A percentile compares a stretch with the other conserved stretches of the same genome.
Evolutionary conservation across 1,140 invertebrate genomes (phyloP).

Genomic region (Galleria mellonella): DNA sequence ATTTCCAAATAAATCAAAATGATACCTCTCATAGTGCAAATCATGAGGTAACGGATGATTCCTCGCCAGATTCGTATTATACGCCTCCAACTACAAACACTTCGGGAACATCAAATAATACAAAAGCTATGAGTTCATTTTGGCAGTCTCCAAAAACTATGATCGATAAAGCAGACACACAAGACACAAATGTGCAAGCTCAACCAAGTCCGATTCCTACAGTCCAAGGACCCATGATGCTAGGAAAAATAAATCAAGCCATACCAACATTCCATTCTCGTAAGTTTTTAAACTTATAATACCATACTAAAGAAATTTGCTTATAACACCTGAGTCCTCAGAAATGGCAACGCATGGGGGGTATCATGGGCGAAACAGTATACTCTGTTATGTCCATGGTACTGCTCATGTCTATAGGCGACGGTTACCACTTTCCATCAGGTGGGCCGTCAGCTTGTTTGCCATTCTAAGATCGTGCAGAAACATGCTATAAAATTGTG

Average conservation of each 20-base stretch:
- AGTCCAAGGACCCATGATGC: not conserved
- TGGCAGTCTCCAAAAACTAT: constrained; percentile 28
- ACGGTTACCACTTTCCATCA: too few species aligned
- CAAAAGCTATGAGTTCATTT: constrained; percentile 7
- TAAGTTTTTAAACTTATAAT: constrained; percentile 18
- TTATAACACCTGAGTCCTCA: too few species aligned
- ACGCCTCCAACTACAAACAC: constrained; percentile 16
- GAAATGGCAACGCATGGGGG: too few species aligned
- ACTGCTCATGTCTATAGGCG: too few species aligned
- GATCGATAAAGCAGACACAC: constrained; percentile 13
- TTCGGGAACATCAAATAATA: constrained; percentile 8
- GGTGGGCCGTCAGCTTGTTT: too few species aligned
- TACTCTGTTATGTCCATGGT: too few species aligned
- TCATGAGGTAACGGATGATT: constrained; percentile 6
- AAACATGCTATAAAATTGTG: too few species aligned
- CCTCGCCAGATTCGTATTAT: constrained; percentile 21
- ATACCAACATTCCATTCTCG: constrained; percentile 29
- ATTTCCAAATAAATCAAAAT: too few species aligned
- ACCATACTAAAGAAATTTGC: too few species aligned
- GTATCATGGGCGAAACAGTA: too few species aligned
- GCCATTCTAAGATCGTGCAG: too few species aligned
- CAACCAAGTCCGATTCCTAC: not conserved
- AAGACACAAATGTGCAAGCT: not conserved
- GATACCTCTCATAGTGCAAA: too few species aligned
- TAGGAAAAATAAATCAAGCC: constrained; percentile 5